Evolutionary conservation across 1,140 invertebrate genomes (phyloP).

Genomic region (Polyergus mexicanus): DNA sequence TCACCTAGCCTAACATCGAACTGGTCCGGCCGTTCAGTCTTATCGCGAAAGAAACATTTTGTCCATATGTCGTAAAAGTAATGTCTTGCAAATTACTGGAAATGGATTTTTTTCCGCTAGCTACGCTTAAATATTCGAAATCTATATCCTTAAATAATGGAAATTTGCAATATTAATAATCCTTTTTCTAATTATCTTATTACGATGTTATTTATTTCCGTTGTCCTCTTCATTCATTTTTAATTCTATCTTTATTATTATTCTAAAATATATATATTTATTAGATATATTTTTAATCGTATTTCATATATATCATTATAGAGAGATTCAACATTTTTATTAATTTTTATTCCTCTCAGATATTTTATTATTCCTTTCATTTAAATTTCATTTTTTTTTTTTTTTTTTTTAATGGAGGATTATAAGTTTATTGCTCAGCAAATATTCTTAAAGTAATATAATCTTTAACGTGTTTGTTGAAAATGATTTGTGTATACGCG

Average conservation of each 20-base stretch:
- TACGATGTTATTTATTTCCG: too few relatives aligned
- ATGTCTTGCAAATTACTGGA: constrained; percentile 78
- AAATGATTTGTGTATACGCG: neutral
- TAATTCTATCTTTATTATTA: too few relatives aligned
- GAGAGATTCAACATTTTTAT: neutral
- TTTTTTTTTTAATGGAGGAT: too few relatives aligned
- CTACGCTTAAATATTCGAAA: constrained; percentile 17
- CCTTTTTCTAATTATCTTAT: too few relatives aligned
- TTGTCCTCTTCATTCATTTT: too few relatives aligned
- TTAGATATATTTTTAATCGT: too few relatives aligned
- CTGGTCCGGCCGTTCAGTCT: constrained; percentile 68
- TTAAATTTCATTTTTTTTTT: neutral
- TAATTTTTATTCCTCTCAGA: neutral
- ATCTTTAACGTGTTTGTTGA: neutral
- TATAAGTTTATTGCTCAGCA: neutral
- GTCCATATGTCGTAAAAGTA: constrained; percentile 77
- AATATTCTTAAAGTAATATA: neutral
- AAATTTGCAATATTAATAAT: neutral
- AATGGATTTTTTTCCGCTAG: constrained; percentile 46
- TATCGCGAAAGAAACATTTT: constrained; percentile 79
- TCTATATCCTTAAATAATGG: constrained; percentile 17
- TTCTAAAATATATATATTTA: too few relatives aligned
- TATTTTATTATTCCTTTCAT: neutral
- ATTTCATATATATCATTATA: neutral
- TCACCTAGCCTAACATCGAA: constrained; percentile 65